A percentile compares a stretch with the other conserved stretches of the same genome.
Conservation (phyloP, 2,113 vertebrate genomes). For the Notiomystis cincta region DNA sequence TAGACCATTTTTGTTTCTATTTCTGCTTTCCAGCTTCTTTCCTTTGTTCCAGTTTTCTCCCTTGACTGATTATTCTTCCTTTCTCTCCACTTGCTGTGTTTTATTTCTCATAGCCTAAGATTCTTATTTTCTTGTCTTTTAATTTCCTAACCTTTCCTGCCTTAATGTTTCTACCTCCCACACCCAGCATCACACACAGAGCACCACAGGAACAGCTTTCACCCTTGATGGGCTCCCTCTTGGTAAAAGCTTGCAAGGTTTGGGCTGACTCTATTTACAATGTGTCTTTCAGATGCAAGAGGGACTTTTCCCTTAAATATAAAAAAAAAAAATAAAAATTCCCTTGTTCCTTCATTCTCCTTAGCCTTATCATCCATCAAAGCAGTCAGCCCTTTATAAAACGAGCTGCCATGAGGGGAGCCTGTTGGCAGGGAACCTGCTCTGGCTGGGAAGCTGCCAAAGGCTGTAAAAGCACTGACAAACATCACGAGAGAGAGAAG, state of each 20-base stretch:
- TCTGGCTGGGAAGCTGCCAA: slow-evolving; percentile 47
- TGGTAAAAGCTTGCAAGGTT: background rate
- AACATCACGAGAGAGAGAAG: background rate
- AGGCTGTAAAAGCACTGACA: slow-evolving; percentile 6
- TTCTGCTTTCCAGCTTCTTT: background rate
- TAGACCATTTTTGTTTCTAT: background rate
- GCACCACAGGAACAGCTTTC: background rate
- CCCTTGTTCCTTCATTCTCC: background rate
- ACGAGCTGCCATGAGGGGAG: background rate
- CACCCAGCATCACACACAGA: background rate
- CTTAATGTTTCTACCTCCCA: background rate
- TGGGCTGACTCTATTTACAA: background rate
- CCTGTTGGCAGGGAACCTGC: slow-evolving; percentile 22
- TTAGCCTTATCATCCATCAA: slow-evolving; percentile 40
- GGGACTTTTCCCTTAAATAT: background rate
- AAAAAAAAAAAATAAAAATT: background rate
- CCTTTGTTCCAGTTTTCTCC: background rate
- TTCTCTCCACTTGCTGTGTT: background rate
- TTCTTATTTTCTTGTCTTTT: background rate
- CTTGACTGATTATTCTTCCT: background rate
- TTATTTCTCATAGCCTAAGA: background rate
- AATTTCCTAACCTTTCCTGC: background rate
- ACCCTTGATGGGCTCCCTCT: background rate
- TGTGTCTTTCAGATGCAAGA: background rate
- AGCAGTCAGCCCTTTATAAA: slow-evolving; percentile 21